Percentiles rank a stretch among this genome's conserved stretches.
Conservation (phyloP, 2,888 invertebrate species). For the Acanthosepion lycidas region DNA sequence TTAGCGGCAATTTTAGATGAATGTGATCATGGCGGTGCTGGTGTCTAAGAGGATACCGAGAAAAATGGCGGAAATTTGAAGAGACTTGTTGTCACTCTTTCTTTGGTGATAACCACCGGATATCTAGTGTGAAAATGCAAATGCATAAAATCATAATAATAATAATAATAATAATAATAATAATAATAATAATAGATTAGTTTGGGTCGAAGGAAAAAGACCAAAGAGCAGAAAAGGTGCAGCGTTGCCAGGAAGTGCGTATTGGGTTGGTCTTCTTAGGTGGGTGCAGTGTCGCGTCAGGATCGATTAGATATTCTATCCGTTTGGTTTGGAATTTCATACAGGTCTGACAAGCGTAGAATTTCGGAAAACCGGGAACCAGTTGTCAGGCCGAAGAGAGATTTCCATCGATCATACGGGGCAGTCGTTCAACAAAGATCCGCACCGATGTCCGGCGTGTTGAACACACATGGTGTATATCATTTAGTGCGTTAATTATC, state of each 20-base stretch:
- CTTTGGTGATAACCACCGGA: too few relatives aligned
- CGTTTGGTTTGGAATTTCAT: conserved; percentile 18
- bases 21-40: too few relatives aligned
- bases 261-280: not conserved
- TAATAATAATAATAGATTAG: not conserved
- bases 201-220: not conserved
- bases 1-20: too few relatives aligned
- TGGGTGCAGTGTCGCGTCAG: conserved; percentile 21
- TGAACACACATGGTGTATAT: conserved; percentile 23
- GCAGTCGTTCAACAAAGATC: conserved; percentile 12
- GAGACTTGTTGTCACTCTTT: not conserved
- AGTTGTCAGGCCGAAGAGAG: conserved; percentile 1
- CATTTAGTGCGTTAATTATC: conserved; percentile 11
- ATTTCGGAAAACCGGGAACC: conserved; percentile 33
- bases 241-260: not conserved
- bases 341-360: conserved; percentile 33
- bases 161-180: conserved; percentile 23
- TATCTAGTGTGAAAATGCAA: too few relatives aligned
- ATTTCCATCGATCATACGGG: conserved; percentile 20
- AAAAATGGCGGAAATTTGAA: not conserved
- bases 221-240: conserved; percentile 33
- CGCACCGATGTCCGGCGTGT: conserved; percentile 33
- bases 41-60: too few relatives aligned
- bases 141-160: too few relatives aligned
- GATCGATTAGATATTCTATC: conserved; percentile 33